Conservation (phyloP, 2,797 vertebrate genomes). For the Crenuchus spilurus region DNA sequence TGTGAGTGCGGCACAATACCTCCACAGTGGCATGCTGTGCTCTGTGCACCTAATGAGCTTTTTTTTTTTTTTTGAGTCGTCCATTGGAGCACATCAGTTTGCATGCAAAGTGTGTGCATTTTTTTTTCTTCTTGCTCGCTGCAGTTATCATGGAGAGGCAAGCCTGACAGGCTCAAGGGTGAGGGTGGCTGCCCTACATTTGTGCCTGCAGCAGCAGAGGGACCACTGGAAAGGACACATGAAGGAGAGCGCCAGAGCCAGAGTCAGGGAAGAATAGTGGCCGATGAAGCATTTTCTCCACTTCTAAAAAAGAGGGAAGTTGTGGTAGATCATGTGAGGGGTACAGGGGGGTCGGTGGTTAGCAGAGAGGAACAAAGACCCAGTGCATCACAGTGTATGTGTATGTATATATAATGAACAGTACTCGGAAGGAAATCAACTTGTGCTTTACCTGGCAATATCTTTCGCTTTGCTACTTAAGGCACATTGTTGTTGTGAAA, state of each 20-base stretch:
- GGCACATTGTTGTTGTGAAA: neutral
- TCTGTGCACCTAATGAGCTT: constrained; percentile 40
- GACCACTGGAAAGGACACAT: constrained; percentile 44
- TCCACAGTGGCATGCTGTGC: constrained; percentile 26
- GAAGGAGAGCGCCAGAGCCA: constrained; percentile 38
- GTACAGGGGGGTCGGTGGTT: neutral
- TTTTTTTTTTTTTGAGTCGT: neutral
- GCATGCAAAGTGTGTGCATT: constrained; percentile 6
- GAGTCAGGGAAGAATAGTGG: neutral
- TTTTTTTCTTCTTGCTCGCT: neutral
- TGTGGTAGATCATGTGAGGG: constrained; percentile 4
- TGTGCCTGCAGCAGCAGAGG: constrained; percentile 32
- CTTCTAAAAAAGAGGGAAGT: neutral
- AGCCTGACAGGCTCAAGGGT: constrained; percentile 36
- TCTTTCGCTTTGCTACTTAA: neutral
- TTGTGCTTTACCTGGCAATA: neutral
- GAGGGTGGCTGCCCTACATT: constrained; percentile 47
- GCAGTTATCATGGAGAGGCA: constrained; percentile 25
- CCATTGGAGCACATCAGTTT: constrained; percentile 30
- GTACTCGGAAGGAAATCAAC: no score
- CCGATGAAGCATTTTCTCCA: constrained; percentile 8
- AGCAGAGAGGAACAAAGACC: neutral
- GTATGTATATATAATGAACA: no score
- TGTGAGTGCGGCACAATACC: constrained; percentile 31
- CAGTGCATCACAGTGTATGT: neutral